phyloP scores from a whole-genome alignment of 2,113 vertebrate species.

The Pteropus alecto region DNA sequence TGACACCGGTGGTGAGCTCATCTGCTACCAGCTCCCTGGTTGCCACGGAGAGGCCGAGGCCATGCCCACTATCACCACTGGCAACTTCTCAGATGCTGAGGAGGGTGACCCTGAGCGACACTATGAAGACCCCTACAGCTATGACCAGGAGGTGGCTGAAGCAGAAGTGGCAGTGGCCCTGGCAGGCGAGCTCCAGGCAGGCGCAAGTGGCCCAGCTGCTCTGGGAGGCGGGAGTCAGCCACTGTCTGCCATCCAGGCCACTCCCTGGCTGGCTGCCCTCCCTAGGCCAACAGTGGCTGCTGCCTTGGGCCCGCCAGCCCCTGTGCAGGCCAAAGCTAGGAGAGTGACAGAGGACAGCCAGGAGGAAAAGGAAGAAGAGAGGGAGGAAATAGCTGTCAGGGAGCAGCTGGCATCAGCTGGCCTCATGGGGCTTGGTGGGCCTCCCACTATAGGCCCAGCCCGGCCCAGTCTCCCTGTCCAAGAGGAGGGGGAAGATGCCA shows the following conservation, averaged over 20 bases:
- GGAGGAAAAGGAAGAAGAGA: background rate
- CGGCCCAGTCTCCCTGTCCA: background rate
- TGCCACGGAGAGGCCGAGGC: constrained; percentile 75
- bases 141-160: constrained; percentile 84
- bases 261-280: background rate
- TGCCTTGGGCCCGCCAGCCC: constrained; percentile 61
- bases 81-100: constrained; percentile 75
- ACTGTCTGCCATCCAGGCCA: constrained; percentile 69
- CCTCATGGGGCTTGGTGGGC: background rate
- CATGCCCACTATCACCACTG: background rate
- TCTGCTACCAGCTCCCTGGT: constrained; percentile 92
- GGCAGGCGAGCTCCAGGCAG: constrained; percentile 71
- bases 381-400: accelerated
- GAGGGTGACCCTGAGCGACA: constrained; percentile 79
- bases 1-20: constrained; percentile 88
- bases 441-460: background rate
- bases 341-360: background rate
- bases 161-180: constrained; percentile 74
- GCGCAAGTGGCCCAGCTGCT: constrained; percentile 40
- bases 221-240: constrained; percentile 82
- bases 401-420: background rate
- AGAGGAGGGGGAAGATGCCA: constrained; percentile 45
- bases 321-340: constrained; percentile 43
- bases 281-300: constrained; percentile 14
- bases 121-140: constrained; percentile 83